Evolutionary conservation across 1,140 invertebrate genomes (phyloP).

Genomic region (Calliopsis andreniformis): DNA sequence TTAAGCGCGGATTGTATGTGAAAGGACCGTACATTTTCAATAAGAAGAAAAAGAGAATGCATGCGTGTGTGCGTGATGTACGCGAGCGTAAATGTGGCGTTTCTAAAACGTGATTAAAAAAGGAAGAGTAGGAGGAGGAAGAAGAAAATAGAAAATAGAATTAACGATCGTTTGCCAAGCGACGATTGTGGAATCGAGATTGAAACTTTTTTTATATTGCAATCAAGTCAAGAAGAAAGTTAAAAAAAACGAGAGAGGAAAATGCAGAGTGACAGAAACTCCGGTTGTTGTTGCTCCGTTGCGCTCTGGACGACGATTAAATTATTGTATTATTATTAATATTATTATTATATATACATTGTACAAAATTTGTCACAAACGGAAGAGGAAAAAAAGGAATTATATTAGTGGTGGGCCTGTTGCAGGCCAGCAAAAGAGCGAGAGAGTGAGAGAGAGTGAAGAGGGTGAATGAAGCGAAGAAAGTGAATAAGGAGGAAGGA

Average conservation of each 20-base stretch:
- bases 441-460: not conserved
- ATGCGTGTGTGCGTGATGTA: too few species aligned
- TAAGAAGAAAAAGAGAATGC: not conserved
- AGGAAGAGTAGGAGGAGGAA: constrained; percentile 24
- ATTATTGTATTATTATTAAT: constrained; percentile 55
- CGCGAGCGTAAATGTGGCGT: too few species aligned
- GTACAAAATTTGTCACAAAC: constrained; percentile 47
- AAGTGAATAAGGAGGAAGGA: not conserved
- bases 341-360: constrained; percentile 27
- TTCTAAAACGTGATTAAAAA: not conserved
- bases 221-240: constrained; percentile 49
- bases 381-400: constrained; percentile 32
- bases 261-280: not conserved
- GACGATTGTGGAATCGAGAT: constrained; percentile 57
- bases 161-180: constrained; percentile 49
- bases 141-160: constrained; percentile 20
- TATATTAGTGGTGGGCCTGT: not conserved
- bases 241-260: not conserved
- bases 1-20: not conserved
- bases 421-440: constrained; percentile 1
- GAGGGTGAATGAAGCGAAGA: not conserved
- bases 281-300: constrained; percentile 25
- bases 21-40: not conserved
- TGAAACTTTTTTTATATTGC: constrained; percentile 65
- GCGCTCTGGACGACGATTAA: constrained; percentile 39